Conservation (phyloP, 2,888 invertebrate genomes). For the Glaucopsyche alexis region DNA sequence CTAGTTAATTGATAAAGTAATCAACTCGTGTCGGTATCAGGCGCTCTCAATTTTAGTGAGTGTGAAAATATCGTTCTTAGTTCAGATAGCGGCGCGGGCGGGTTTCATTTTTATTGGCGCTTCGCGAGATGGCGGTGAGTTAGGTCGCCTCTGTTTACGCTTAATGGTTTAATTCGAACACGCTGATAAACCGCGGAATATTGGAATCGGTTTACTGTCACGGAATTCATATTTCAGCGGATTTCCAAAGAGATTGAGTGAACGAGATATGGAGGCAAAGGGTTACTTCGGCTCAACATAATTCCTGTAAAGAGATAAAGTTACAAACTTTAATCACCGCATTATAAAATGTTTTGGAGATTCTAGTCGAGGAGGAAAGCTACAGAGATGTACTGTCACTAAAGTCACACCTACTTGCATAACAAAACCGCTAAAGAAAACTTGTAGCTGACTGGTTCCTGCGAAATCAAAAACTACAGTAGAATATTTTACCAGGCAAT, state of each 20-base stretch:
- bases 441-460: background rate
- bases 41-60: background rate
- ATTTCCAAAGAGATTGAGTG: background rate
- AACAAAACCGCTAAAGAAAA: background rate
- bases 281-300: background rate
- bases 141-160: slow-evolving; percentile 34
- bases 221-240: background rate
- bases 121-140: slow-evolving; percentile 36
- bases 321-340: background rate
- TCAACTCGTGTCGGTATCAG: background rate
- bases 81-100: slow-evolving; percentile 13
- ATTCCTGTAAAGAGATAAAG: background rate
- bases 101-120: slow-evolving; percentile 23
- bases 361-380: too few relatives aligned
- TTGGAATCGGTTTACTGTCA: background rate
- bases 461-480: background rate
- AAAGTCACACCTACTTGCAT: too few relatives aligned
- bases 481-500: background rate
- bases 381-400: too few relatives aligned
- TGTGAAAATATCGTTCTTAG: slow-evolving; percentile 3
- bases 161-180: slow-evolving; percentile 36
- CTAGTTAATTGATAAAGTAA: slow-evolving; percentile 9
- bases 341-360: too few relatives aligned
- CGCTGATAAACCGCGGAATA: slow-evolving; percentile 29
- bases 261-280: background rate